A percentile compares a stretch with the other conserved stretches of the same genome.
Conservation (phyloP, 1,140 invertebrate species). For the Scylla paramamosain region DNA sequence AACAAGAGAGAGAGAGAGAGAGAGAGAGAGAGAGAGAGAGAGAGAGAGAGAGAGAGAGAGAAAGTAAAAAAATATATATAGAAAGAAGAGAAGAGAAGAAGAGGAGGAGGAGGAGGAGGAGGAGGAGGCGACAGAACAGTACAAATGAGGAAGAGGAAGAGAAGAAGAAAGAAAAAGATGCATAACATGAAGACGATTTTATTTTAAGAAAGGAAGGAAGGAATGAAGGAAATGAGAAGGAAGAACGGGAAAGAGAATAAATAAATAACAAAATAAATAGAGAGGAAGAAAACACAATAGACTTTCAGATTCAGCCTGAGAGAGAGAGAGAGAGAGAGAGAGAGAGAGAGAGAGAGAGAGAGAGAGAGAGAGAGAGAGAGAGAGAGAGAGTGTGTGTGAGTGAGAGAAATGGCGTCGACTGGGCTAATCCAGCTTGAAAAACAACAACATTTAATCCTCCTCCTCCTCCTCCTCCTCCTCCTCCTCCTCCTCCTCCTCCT, state of each 20-base stretch:
- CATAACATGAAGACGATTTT: background rate
- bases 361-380: no score
- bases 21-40: conserved; percentile 22
- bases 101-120: background rate
- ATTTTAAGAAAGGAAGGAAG: background rate
- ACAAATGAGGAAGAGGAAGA: background rate
- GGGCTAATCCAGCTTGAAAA: no score
- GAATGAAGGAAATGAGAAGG: background rate
- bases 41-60: conserved; percentile 29
- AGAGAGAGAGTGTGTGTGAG: no score
- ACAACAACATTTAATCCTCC: no score
- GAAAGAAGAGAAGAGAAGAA: background rate
- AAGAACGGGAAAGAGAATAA: background rate
- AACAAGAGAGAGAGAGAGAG: conserved; percentile 36
- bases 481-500: no score
- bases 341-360: no score
- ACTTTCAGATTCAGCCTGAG: background rate
- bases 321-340: no score
- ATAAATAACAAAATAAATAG: background rate
- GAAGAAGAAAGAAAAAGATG: background rate
- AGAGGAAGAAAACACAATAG: no score
- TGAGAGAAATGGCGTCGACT: no score
- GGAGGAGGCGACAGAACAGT: background rate
- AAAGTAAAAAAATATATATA: conserved; percentile 21
- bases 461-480: no score